Conservation (phyloP, 2,113 vertebrate species). For the Camelus bactrianus region DNA sequence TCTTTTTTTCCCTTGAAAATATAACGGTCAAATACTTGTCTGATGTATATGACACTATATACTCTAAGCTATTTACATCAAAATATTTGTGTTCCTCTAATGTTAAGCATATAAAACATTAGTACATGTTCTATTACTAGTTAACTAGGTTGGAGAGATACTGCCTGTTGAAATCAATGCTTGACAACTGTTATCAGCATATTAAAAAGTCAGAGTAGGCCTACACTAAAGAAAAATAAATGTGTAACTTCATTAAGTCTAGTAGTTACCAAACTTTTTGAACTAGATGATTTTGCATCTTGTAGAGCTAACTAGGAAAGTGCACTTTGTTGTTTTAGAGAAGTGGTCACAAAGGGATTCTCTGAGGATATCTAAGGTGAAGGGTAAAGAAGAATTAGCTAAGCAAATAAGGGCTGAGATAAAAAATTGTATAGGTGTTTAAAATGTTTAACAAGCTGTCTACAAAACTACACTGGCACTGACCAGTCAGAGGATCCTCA, state of each 20-base stretch:
- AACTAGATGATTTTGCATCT: neutral
- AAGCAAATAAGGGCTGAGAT: neutral
- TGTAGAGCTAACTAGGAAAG: neutral
- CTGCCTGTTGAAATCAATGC: neutral
- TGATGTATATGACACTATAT: neutral
- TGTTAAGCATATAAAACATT: neutral
- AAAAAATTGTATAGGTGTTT: neutral
- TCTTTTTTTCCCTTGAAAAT: neutral
- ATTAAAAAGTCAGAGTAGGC: neutral
- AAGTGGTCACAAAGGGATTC: neutral
- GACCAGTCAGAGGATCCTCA: neutral
- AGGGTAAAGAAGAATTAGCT: neutral
- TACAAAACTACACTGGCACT: neutral
- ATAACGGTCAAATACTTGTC: neutral
- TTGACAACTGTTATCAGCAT: neutral
- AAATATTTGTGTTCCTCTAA: neutral
- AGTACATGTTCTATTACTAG: neutral
- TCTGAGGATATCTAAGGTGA: neutral
- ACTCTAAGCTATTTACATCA: neutral
- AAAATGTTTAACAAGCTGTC: neutral
- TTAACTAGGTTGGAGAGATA: neutral
- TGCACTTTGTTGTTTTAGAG: neutral
- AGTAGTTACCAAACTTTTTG: neutral
- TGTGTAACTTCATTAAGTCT: neutral
- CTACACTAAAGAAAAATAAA: neutral